Evolutionary conservation across 2,888 invertebrate genomes (phyloP).

Genomic region (Nomada lathburiana): DNA sequence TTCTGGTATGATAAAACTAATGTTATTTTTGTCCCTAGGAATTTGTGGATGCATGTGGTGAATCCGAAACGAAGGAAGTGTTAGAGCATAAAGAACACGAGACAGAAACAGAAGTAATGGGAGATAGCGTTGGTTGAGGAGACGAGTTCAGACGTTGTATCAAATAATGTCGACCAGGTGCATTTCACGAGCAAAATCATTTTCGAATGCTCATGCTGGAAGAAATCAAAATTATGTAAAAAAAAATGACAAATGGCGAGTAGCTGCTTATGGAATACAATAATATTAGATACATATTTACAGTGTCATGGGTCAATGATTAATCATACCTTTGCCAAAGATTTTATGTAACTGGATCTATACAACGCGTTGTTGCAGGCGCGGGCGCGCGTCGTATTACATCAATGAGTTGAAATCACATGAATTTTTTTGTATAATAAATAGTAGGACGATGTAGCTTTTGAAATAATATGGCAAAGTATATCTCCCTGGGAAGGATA

Average conservation of each 20-base stretch:
- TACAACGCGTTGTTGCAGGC: constrained; percentile 21
- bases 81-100: constrained; percentile 69
- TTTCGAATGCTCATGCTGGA: constrained; percentile 72
- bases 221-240: constrained; percentile 78
- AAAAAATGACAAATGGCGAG: constrained; percentile 70
- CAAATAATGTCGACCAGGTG: constrained; percentile 73
- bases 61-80: constrained; percentile 74
- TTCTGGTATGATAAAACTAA: not conserved
- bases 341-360: constrained; percentile 80
- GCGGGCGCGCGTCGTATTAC: constrained; percentile 31
- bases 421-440: constrained; percentile 34
- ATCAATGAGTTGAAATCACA: constrained; percentile 45
- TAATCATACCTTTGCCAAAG: constrained; percentile 77
- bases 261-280: constrained; percentile 76
- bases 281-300: constrained; percentile 75
- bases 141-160: constrained; percentile 45
- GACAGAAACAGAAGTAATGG: constrained; percentile 79
- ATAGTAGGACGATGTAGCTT: constrained; percentile 21
- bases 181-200: constrained; percentile 72
- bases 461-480: constrained; percentile 14
- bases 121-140: constrained; percentile 82
- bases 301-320: constrained; percentile 74
- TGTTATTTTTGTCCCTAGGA: constrained; percentile 73
- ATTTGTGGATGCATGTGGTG: constrained; percentile 82
- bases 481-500: not conserved